Percentiles rank a stretch among this genome's conserved stretches.
These are phyloP conservation scores for Dendropsophus ebraccatus DNA, from an alignment of 2,113 vertebrate genomes.

Conservation along the genomic window DNA sequence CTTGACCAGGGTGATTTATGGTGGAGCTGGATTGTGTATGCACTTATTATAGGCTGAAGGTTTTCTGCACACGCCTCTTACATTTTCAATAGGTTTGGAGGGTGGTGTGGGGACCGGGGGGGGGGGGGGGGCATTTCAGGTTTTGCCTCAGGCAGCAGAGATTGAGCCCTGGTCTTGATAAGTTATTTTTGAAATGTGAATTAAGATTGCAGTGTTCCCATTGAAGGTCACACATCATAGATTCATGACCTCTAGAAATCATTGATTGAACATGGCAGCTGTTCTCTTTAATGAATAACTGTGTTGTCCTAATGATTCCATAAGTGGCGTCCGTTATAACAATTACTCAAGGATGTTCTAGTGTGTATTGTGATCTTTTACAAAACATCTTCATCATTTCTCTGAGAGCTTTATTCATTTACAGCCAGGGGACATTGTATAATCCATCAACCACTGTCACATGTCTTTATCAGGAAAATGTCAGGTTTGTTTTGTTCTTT, in stretches of 20 bases:
- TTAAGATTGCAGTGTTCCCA: neutral
- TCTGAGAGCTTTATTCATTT: neutral
- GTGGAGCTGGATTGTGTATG: no score
- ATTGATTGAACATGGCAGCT: conserved; percentile 21
- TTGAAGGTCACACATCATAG: neutral
- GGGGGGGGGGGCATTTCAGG: no score
- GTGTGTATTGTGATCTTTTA: neutral
- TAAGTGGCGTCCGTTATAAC: conserved; percentile 35
- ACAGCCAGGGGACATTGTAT: neutral
- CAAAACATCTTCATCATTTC: conserved; percentile 1
- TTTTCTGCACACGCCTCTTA: no score
- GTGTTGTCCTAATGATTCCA: neutral
- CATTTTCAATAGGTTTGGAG: no score
- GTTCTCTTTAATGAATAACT: conserved; percentile 22
- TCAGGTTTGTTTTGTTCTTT: neutral
- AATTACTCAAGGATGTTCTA: conserved; percentile 30
- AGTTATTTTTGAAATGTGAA: conserved; percentile 3
- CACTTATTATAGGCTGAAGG: no score
- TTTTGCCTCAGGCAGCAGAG: no score
- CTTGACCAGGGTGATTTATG: no score
- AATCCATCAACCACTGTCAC: neutral
- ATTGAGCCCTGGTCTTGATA: no score
- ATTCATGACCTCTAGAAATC: conserved; percentile 1
- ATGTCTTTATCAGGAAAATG: neutral
- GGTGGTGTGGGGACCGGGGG: no score